phyloP scores from a whole-genome alignment of 2,113 vertebrate species.

The Solea senegalensis region DNA sequence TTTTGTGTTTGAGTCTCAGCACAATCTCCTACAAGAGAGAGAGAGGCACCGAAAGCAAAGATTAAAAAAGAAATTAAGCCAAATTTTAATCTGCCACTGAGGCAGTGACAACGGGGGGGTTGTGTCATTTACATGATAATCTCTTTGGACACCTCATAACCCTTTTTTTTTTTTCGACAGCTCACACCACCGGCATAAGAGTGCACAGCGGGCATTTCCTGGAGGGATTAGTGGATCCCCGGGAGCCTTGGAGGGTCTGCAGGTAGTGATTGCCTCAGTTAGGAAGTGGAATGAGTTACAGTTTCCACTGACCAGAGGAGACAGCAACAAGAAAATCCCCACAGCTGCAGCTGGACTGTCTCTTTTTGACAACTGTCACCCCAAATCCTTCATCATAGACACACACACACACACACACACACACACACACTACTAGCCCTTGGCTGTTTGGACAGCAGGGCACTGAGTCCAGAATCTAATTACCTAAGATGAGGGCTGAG shows the following conservation, averaged over 20 bases:
- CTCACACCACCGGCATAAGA: slow-evolving; percentile 4
- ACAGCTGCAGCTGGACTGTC: slow-evolving; percentile 35
- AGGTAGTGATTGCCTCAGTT: slow-evolving; percentile 55
- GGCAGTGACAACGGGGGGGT: slow-evolving; percentile 1
- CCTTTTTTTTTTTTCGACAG: background rate
- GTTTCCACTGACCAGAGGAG: slow-evolving; percentile 47
- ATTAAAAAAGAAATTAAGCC: background rate
- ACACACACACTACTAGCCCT: slow-evolving; percentile 37
- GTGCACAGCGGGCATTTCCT: slow-evolving; percentile 15
- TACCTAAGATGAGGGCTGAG: slow-evolving; percentile 56
- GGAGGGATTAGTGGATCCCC: slow-evolving; percentile 48
- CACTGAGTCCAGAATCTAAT: slow-evolving; percentile 55
- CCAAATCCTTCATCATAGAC: slow-evolving; percentile 24
- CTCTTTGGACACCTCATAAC: slow-evolving; percentile 24
- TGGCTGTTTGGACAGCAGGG: slow-evolving; percentile 54
- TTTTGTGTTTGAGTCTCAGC: too few relatives aligned
- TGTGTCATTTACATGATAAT: slow-evolving; percentile 52
- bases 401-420: slow-evolving; percentile 1
- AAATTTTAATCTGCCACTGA: slow-evolving; percentile 9
- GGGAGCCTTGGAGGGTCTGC: slow-evolving; percentile 36
- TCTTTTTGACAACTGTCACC: slow-evolving; percentile 41
- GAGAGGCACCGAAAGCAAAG: background rate
- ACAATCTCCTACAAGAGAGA: background rate
- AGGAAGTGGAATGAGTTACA: slow-evolving; percentile 52
- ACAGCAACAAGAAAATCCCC: slow-evolving; percentile 34